Conservation (phyloP, 2,888 invertebrate genomes). For the Pheosia gnoma region DNA sequence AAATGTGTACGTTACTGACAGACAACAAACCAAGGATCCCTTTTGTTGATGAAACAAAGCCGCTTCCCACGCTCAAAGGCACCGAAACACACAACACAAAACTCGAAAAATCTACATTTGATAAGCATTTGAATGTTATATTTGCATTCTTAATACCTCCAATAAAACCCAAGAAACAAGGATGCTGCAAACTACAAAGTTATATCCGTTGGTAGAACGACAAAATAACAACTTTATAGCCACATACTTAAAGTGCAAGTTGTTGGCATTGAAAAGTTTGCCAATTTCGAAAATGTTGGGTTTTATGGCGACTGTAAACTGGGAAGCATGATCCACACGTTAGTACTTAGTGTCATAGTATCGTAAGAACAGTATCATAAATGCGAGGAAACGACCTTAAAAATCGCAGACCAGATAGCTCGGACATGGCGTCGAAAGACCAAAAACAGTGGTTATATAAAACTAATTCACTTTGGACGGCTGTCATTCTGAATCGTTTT, state of each 20-base stretch:
- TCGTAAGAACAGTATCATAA: not conserved
- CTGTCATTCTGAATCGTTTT: no score
- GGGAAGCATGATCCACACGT: constrained; percentile 32
- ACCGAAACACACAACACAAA: constrained; percentile 15
- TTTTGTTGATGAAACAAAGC: not conserved
- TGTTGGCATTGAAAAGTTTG: constrained; percentile 19
- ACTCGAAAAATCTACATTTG: constrained; percentile 20
- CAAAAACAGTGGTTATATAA: no score
- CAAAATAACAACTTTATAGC: constrained; percentile 31
- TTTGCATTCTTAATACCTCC: constrained; percentile 35
- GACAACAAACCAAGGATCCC: not conserved
- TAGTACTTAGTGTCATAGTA: constrained; percentile 6
- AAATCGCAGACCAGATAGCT: no score
- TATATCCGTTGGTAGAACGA: constrained; percentile 11
- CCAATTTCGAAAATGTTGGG: constrained; percentile 20
- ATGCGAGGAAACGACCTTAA: no score
- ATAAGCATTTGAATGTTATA: constrained; percentile 33
- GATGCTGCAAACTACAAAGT: constrained; percentile 22
- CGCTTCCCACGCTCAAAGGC: constrained; percentile 27
- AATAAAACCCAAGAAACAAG: constrained; percentile 10
- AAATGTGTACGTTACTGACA: not conserved
- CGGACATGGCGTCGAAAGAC: no score
- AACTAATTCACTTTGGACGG: no score
- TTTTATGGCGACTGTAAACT: constrained; percentile 33
- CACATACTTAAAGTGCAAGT: constrained; percentile 19